phyloP scores from a whole-genome alignment of 2,113 vertebrate genomes.

The Daphoenositta chrysoptera region DNA sequence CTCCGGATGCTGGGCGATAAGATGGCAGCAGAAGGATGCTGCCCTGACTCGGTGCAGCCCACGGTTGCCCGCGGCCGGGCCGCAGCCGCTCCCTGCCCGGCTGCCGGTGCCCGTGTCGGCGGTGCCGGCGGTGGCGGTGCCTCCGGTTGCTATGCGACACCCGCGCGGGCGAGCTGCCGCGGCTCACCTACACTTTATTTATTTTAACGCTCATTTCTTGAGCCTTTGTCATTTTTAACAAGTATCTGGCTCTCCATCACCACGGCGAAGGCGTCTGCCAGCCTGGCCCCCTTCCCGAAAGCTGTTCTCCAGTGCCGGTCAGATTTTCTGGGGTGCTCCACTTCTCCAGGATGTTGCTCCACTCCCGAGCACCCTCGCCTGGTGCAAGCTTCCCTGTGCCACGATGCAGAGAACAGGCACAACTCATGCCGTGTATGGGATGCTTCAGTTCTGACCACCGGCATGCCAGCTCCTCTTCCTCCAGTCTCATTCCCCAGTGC shows the following conservation, averaged over 20 bases:
- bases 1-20: not conserved
- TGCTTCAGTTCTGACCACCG: not conserved
- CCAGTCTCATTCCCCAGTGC: not conserved
- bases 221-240: conserved; percentile 51
- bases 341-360: not conserved
- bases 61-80: not conserved
- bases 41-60: not conserved
- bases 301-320: not conserved
- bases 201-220: conserved; percentile 45
- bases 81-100: not conserved
- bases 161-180: conserved; percentile 44
- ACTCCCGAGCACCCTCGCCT: not conserved
- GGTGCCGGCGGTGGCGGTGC: not conserved
- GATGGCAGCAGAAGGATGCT: not conserved
- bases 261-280: not conserved
- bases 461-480: not conserved
- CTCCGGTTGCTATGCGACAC: conserved; percentile 58
- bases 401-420: not conserved
- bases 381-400: not conserved
- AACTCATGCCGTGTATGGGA: not conserved
- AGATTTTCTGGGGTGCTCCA: not conserved
- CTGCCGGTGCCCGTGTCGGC: not conserved
- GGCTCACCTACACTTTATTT: conserved; percentile 66
- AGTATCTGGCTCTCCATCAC: conserved; percentile 34
- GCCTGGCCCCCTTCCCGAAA: not conserved